Conservation (phyloP, 1,140 invertebrate genomes). For the Drosophila mayri region DNA sequence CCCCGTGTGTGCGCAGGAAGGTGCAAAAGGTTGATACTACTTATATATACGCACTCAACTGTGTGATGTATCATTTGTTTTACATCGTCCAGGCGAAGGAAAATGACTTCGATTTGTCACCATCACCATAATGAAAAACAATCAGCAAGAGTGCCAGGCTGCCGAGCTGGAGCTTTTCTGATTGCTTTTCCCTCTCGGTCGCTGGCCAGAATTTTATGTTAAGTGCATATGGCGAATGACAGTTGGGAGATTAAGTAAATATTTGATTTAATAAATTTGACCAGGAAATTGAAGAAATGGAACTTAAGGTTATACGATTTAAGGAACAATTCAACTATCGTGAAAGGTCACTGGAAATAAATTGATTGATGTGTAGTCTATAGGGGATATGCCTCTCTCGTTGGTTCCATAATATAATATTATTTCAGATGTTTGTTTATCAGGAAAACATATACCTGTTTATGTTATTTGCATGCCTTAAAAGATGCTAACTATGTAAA, state of each 20-base stretch:
- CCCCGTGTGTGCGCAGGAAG: conserved; percentile 28
- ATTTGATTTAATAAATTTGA: conserved; percentile 48
- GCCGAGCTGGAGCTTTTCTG: conserved; percentile 60
- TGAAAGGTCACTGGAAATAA: neutral
- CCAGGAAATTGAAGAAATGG: neutral
- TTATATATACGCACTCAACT: conserved; percentile 50
- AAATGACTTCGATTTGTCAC: conserved; percentile 76
- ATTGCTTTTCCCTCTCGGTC: conserved; percentile 51
- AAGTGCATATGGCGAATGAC: conserved; percentile 51
- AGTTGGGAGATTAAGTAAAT: conserved; percentile 46
- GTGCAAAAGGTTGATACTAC: conserved; percentile 70
- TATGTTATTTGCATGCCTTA: neutral
- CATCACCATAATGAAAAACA: conserved; percentile 78
- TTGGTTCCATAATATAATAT: neutral
- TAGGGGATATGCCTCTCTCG: too few species aligned
- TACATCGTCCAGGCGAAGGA: conserved; percentile 66
- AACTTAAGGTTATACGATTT: neutral
- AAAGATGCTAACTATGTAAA: neutral
- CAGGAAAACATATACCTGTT: neutral
- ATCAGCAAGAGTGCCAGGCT: conserved; percentile 63
- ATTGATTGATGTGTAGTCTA: too few species aligned
- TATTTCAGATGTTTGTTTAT: neutral
- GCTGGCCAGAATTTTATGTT: conserved; percentile 34
- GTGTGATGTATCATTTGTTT: conserved; percentile 78
- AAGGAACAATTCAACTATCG: neutral